These are phyloP conservation scores for Gorsachius goisagi DNA, from an alignment of 2,113 vertebrate genomes.

Conservation along the genomic window DNA sequence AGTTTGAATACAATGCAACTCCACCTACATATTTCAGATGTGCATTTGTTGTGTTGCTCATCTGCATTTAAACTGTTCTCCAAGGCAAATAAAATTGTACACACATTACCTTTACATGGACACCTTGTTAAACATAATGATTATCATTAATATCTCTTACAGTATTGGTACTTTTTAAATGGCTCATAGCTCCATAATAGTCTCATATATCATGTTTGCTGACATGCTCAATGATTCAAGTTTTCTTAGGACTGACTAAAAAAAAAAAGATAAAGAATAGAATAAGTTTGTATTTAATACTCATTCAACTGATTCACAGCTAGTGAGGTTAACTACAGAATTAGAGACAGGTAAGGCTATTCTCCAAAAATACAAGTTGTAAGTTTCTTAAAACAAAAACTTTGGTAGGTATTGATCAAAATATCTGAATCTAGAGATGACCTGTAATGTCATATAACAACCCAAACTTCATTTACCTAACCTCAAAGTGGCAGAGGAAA, in stretches of 20 bases:
- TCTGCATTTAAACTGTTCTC: constrained; percentile 35
- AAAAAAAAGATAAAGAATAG: background rate
- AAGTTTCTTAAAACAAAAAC: background rate
- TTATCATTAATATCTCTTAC: background rate
- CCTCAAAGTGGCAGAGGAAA: background rate
- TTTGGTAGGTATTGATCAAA: background rate
- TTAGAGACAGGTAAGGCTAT: background rate
- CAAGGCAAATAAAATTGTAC: constrained; percentile 2
- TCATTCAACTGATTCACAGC: background rate
- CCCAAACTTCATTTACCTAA: background rate
- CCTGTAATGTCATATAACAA: background rate
- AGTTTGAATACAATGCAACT: background rate
- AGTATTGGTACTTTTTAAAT: background rate
- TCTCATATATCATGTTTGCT: background rate
- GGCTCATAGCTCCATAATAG: background rate
- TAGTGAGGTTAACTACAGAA: background rate
- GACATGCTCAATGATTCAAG: background rate
- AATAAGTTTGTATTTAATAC: background rate
- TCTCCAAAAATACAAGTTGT: background rate
- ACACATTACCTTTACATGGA: background rate
- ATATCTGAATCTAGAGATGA: background rate
- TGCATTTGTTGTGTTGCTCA: background rate
- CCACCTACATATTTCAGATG: constrained; percentile 8
- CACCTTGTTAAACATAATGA: constrained; percentile 1
- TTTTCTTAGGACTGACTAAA: background rate